These are phyloP conservation scores for Sarcophaga variegata DNA, from an alignment of 2,888 invertebrate genomes.

Conservation along the genomic window DNA sequence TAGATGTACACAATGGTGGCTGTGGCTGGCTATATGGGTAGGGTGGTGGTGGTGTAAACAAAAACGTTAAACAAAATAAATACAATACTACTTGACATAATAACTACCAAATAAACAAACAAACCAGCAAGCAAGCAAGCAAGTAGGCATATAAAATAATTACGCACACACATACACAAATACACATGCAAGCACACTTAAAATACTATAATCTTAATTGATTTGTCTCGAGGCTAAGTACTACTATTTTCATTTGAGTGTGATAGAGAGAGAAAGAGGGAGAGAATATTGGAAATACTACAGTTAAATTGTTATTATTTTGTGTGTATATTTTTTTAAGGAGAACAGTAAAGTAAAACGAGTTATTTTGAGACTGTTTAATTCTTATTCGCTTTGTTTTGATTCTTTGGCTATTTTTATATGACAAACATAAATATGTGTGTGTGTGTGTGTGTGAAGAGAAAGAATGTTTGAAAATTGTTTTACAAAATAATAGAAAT, in stretches of 20 bases:
- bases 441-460: too few relatives aligned
- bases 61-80: conserved; percentile 7
- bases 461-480: too few relatives aligned
- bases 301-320: neutral
- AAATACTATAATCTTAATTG: conserved; percentile 50
- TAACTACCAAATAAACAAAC: neutral
- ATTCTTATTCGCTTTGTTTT: too few relatives aligned
- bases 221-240: conserved; percentile 61
- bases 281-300: neutral
- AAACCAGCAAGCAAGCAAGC: neutral
- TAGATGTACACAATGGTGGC: too few relatives aligned
- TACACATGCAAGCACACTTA: conserved; percentile 6
- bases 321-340: neutral
- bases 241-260: neutral
- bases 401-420: too few relatives aligned
- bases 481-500: too few relatives aligned
- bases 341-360: too few relatives aligned
- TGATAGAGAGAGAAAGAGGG: too few relatives aligned
- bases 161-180: conserved; percentile 10
- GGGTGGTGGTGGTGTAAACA: conserved; percentile 13
- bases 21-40: neutral
- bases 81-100: conserved; percentile 34
- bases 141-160: conserved; percentile 8
- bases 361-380: too few relatives aligned
- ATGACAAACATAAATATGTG: too few relatives aligned